These are phyloP conservation scores for Poeciliopsis retropinna DNA, from an alignment of 2,113 vertebrate species.

Conservation along the genomic window DNA sequence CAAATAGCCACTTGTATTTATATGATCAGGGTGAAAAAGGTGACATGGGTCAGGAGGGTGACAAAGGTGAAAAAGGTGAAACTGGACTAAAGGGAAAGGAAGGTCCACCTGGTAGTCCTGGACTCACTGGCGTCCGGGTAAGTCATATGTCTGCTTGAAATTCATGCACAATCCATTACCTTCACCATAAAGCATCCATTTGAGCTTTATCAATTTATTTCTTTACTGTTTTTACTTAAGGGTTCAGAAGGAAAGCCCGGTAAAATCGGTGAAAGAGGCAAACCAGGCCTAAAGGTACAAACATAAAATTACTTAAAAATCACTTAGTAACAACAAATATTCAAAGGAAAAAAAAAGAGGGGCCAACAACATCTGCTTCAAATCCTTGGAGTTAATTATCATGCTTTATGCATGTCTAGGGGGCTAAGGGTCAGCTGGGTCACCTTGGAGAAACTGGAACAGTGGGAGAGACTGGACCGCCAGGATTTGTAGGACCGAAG, in stretches of 20 bases:
- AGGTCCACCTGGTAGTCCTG: constrained; percentile 86
- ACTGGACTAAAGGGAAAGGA: constrained; percentile 91
- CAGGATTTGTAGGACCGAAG: constrained; percentile 91
- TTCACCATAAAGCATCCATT: neutral
- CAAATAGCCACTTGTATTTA: neutral
- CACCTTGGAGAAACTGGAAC: constrained; percentile 91
- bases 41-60: constrained; percentile 91
- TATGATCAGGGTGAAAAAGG: constrained; percentile 91
- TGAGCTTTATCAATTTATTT: neutral
- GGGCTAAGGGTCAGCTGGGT: constrained; percentile 91
- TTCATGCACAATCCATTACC: neutral
- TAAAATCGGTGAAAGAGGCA: constrained; percentile 91
- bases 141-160: constrained; percentile 53
- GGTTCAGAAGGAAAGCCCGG: constrained; percentile 95
- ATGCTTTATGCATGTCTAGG: constrained; percentile 74
- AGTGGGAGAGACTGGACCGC: constrained; percentile 86
- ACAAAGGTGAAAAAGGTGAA: constrained; percentile 90
- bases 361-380: neutral
- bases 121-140: constrained; percentile 89
- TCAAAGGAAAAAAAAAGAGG: neutral
- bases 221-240: constrained; percentile 69
- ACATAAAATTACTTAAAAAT: neutral
- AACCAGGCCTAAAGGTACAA: constrained; percentile 89
- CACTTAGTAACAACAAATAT: neutral
- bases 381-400: neutral